These are phyloP conservation scores for Anorthoa munda DNA, from an alignment of 2,888 invertebrate species.

Conservation along the genomic window DNA sequence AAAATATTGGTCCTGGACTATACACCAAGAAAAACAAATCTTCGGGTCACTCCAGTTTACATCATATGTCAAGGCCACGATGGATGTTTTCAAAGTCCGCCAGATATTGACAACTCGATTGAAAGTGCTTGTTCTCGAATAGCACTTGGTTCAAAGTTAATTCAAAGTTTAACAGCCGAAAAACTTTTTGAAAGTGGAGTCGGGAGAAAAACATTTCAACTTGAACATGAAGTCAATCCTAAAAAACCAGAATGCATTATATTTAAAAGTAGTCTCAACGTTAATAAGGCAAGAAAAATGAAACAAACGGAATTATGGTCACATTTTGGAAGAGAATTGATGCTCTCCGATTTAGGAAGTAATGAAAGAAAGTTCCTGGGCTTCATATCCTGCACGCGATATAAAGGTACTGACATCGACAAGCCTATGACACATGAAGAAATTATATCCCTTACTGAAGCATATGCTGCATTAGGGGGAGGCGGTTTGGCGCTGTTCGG, in stretches of 20 bases:
- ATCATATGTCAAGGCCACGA: slow-evolving; percentile 95
- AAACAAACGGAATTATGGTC: slow-evolving; percentile 96
- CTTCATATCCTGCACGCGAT: slow-evolving; percentile 96
- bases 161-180: slow-evolving; percentile 97
- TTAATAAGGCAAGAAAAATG: slow-evolving; percentile 93
- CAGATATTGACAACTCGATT: slow-evolving; percentile 91
- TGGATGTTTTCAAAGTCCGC: slow-evolving; percentile 94
- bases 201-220: slow-evolving; percentile 95
- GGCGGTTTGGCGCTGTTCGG: slow-evolving; percentile 98
- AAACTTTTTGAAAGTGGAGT: slow-evolving; percentile 95
- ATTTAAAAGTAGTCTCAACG: slow-evolving; percentile 93
- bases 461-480: slow-evolving; percentile 97
- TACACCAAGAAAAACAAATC: slow-evolving; percentile 90
- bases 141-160: slow-evolving; percentile 94
- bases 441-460: slow-evolving; percentile 93
- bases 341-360: slow-evolving; percentile 92
- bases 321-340: slow-evolving; percentile 95
- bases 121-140: slow-evolving; percentile 95
- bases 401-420: slow-evolving; percentile 92
- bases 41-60: slow-evolving; percentile 95
- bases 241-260: slow-evolving; percentile 92
- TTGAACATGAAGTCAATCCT: slow-evolving; percentile 92
- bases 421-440: slow-evolving; percentile 93
- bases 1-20: slow-evolving; percentile 90
- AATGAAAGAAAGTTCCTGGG: slow-evolving; percentile 96